Conservation (phyloP, 2,113 vertebrate species). For the Mustelus asterias region DNA sequence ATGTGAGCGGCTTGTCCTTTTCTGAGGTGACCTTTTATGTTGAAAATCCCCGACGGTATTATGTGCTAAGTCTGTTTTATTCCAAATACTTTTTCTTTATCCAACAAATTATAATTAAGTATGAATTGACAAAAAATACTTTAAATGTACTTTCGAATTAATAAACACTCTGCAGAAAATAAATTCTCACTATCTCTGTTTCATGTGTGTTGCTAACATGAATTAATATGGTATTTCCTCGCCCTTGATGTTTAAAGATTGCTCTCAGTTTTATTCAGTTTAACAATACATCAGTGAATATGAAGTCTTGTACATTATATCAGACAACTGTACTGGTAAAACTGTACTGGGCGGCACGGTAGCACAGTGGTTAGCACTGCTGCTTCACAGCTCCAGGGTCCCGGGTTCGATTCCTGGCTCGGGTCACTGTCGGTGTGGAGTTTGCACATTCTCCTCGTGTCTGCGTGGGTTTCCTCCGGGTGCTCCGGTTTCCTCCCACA, state of each 20-base stretch:
- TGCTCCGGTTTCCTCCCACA: too few species aligned
- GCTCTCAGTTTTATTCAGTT: conserved; percentile 13
- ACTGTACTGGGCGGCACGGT: too few species aligned
- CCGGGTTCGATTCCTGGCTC: too few species aligned
- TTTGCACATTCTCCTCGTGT: too few species aligned
- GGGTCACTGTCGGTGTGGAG: too few species aligned
- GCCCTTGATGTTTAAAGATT: neutral
- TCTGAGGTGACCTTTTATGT: neutral
- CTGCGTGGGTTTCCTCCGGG: too few species aligned
- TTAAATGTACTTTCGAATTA: neutral
- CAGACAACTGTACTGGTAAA: neutral
- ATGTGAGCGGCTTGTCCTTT: conserved; percentile 18
- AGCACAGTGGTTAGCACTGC: too few species aligned
- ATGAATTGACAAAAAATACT: neutral
- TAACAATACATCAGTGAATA: neutral
- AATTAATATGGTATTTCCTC: neutral
- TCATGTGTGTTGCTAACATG: neutral
- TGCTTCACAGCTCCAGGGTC: too few species aligned
- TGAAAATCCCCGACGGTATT: neutral
- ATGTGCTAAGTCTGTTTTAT: neutral
- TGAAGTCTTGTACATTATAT: neutral
- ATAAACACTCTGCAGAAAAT: neutral
- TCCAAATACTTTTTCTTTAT: neutral
- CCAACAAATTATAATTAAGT: neutral
- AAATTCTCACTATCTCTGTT: neutral